Conservation (phyloP, 30 jellyfish, hydroid and myxozoan genomes). For the Cassiopea xamachana region DNA sequence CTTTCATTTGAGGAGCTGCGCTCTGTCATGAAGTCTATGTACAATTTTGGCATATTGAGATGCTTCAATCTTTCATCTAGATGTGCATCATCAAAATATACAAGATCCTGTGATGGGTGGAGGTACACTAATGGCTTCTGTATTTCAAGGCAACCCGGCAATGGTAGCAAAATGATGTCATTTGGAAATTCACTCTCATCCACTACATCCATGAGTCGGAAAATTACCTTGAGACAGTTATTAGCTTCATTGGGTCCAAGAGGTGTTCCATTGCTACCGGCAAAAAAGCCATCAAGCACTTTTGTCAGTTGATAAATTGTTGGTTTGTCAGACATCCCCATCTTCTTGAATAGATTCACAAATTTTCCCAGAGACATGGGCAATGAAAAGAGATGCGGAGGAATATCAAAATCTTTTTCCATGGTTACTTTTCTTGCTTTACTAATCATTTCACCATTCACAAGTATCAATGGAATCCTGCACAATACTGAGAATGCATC, state of each 20-base stretch:
- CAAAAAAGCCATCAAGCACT: slow-evolving; percentile 24
- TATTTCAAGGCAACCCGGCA: slow-evolving; percentile 50
- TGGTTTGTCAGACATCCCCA: slow-evolving; percentile 65
- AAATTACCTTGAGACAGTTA: slow-evolving; percentile 15
- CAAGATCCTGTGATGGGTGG: slow-evolving; percentile 35
- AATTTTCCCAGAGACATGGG: slow-evolving; percentile 54
- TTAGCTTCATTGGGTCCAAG: slow-evolving; percentile 60
- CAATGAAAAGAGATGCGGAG: slow-evolving; percentile 63
- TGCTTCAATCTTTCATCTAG: slow-evolving; percentile 33
- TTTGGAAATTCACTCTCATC: not conserved
- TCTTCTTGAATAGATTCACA: slow-evolving; percentile 29
- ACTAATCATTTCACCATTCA: not conserved
- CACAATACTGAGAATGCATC: not conserved
- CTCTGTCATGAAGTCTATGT: not conserved
- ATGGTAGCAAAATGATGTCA: slow-evolving; percentile 17
- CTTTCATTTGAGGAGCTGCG: not conserved
- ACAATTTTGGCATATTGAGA: slow-evolving; percentile 34
- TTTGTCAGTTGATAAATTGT: slow-evolving; percentile 27
- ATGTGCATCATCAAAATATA: slow-evolving; percentile 65
- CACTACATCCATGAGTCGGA: not conserved
- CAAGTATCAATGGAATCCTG: slow-evolving; percentile 30
- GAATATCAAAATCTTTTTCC: slow-evolving; percentile 18
- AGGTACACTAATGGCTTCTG: slow-evolving; percentile 5
- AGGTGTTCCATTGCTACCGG: not conserved
- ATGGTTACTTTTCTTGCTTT: slow-evolving; percentile 55